Conservation (phyloP, 2,797 vertebrate genomes). For the Chelonia mydas region DNA sequence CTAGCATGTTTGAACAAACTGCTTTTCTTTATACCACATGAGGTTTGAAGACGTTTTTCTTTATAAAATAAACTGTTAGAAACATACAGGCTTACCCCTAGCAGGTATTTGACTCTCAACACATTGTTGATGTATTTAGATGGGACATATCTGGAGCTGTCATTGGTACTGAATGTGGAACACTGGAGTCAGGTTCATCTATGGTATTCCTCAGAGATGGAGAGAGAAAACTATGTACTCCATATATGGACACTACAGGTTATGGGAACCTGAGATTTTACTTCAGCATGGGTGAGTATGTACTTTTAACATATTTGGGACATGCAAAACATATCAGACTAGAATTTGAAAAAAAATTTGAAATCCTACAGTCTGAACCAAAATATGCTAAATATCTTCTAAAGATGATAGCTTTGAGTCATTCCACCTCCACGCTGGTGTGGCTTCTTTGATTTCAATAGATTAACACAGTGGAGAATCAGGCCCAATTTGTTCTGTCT, state of each 20-base stretch:
- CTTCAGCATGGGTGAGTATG: constrained; percentile 91
- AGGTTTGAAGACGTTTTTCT: not conserved
- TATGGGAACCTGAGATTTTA: constrained; percentile 96
- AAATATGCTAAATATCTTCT: not conserved
- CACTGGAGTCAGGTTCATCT: constrained; percentile 92
- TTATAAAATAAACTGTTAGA: not conserved
- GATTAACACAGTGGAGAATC: not conserved
- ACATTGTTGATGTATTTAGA: constrained; percentile 76
- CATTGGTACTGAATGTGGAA: constrained; percentile 92
- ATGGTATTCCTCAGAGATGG: constrained; percentile 92
- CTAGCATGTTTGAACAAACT: not conserved
- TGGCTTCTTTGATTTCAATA: not conserved
- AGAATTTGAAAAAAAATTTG: not conserved
- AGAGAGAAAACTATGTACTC: constrained; percentile 93
- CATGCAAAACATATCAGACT: not conserved
- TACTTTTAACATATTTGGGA: not conserved
- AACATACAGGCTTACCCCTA: not conserved
- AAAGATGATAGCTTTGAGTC: not conserved
- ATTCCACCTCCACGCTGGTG: not conserved
- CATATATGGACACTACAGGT: constrained; percentile 92
- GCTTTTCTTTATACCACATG: not conserved
- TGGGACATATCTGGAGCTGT: constrained; percentile 93
- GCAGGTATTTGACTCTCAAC: not conserved
- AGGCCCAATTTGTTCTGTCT: not conserved
- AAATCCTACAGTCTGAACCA: not conserved